Base-by-base conservation (phyloP, 37 sponge, comb jelly and placozoan species). In the Spongilla lacustris region DNA sequence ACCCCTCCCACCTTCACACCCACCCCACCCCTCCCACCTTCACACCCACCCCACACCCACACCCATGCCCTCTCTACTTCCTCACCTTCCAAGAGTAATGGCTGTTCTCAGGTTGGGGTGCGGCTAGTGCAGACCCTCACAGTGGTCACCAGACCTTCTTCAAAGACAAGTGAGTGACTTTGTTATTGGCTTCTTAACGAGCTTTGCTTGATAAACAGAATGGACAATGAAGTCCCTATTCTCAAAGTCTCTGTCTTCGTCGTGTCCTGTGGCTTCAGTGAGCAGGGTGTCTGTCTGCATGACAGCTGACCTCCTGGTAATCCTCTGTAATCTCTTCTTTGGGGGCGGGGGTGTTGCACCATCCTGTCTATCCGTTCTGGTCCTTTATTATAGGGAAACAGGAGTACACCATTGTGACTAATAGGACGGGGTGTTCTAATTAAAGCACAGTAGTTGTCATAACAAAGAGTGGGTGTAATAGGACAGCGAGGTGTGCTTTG, bases 251-350 rank as follows among this genome's bases (percentile, higher is more conserved):
- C 48, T 95, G 0, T 78, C 74, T 22, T 84, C 91, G 11, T 38
- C 86, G 67, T 96, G 96, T 88, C 96, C 96, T 33, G 81, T 96
- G 9, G 81, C 93, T 25, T 67, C 68, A 68, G 23, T 29, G 21
- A 91, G 89, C 36, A 80, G 27, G 30, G 66, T 93, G 24, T 87
- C 76, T 46, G 74, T 85, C 37, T 74, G 86, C 74, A 70, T 35
- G 17, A 86, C 69, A 32, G 10, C 82, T 22, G 46, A 46, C 46
- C 46, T 46, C 8, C 46, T 46, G 46, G 46, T 46, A 46, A 46
- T 10, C 46, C 46, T 10, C 46, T 46, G 46, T 10, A 4, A 30
- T 74, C 10, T 74, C 32, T 34, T 35, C 11, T n/a, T 31, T 74
- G 28, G n/a, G n/a, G n/a, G n/a, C n/a, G n/a, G n/a, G n/a, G n/a